Base-by-base conservation (phyloP, 2,888 invertebrate species). In the Sarcophaga caerulescens region DNA sequence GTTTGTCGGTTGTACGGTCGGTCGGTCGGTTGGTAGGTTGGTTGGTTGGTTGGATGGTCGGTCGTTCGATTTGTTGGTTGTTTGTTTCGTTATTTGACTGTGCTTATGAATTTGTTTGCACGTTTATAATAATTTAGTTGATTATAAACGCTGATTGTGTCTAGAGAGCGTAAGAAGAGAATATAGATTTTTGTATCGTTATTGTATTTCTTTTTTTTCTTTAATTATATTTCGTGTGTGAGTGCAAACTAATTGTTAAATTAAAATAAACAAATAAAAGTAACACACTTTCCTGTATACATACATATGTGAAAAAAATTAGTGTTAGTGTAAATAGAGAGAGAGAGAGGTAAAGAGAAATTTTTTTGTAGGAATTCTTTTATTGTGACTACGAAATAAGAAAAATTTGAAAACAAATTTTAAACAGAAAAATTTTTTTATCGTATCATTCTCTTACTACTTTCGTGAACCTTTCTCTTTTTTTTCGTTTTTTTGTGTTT, bases 41-140 rank as follows among this genome's bases (percentile, higher is more conserved):
- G 10, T 19, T 35, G 45, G n/a, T 68, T 44, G 14, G 52, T 65
- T 35, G 2, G 73, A 19, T 21, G 25, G 59, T 19, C 25, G 5
- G 60, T 57, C 73, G 62, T 68, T 47, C 21, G 65, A 59, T 76
- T 52, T 52, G 45, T 80, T 62, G 60, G 69, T 69, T 23, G 63
- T n/a, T 65, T 35, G 35, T 35, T 66, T 68, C 21, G 66, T 65
- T 69, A 68, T 66, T 63, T 23, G 52, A 4, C 17, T 71, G 63
- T 74, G 79, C 52, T 70, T 71, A 45, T 74, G 57, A 62, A 65
- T 47, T 82, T 77, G 80, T 63, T 86, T 83, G 83, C 77, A 79
- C 79, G 74, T 79, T 85, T 76, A 82, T 82, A 82, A 79, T 85
- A 76, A 82, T 82, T 85, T 82, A 85, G 79, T 85, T 85, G 82